phyloP scores from a whole-genome alignment of 2,888 invertebrate species.

The Nemotelus nigrinus region DNA sequence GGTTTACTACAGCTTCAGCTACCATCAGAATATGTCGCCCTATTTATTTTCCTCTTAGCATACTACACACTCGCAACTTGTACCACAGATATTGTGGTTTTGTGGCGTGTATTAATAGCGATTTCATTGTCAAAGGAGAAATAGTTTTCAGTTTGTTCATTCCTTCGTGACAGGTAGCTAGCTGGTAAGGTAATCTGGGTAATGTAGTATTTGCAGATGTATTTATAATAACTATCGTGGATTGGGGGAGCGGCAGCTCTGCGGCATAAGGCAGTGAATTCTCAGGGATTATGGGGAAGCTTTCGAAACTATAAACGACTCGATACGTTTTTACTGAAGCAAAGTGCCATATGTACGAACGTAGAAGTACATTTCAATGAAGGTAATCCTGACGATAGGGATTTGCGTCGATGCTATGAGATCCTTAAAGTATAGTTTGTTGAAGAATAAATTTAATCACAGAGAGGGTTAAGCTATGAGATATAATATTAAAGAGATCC shows the following conservation, averaged over 20 bases:
- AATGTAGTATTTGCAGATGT: constrained; percentile 28
- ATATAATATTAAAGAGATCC: no score
- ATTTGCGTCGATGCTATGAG: no score
- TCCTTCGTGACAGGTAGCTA: constrained; percentile 31
- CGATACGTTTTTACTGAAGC: background rate
- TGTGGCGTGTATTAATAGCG: constrained; percentile 36
- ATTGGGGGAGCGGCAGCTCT: background rate
- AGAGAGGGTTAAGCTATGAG: no score
- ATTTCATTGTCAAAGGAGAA: constrained; percentile 40
- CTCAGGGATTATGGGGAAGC: constrained; percentile 1
- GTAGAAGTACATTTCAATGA: no score
- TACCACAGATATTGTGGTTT: constrained; percentile 35
- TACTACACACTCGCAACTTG: constrained; percentile 5
- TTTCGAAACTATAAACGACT: constrained; percentile 15
- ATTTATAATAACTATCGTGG: constrained; percentile 27
- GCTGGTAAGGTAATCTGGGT: constrained; percentile 21
- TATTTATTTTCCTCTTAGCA: constrained; percentile 38
- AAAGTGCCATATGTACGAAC: no score
- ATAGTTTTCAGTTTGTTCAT: constrained; percentile 37
- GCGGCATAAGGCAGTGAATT: background rate
- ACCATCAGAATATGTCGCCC: constrained; percentile 39
- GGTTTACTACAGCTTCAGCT: constrained; percentile 58
- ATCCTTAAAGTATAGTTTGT: no score
- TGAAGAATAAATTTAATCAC: no score
- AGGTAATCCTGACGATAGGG: no score